Evolutionary conservation across 2,797 vertebrate genomes (phyloP), one percentile per base, ranked within the genome.

Genomic region (Enteromius afrohamiltoni): DNA sequence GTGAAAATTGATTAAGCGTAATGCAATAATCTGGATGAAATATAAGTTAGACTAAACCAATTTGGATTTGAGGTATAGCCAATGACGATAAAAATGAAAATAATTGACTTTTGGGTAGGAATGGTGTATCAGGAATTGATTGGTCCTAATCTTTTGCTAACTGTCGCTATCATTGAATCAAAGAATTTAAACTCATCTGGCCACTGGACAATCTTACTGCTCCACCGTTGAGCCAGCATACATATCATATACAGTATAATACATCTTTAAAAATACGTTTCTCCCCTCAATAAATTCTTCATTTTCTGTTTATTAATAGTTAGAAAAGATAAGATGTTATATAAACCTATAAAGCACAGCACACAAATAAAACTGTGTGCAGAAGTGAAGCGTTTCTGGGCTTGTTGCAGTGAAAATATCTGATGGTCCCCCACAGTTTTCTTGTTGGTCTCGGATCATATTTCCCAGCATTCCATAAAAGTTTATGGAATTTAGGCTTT

Each of bases 351-450:
- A 42, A 73, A 74, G 65, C 40, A 42, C 19, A 55, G 45, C 60
- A 79, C 69, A 79, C 7, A 67, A 64, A 67, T 31, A 31, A 55
- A 65, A 77, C 51, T 31, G 29, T 1, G 2, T 10, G 10, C 16
- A 17, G 2, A 34, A 64, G 51, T 19, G 3, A 11, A 29, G 17
- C 21, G 1, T 16, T 85, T 67, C 75, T 69, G n/a, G 83, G 79
- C 17, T 47, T 60, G 64, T n/a, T 77, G 49, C 73, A 80, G 71
- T 31, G 11, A 76, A 85, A 80, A 77, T 68, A 76, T 62, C 58
- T 77, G 53, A 85, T 75, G 79, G 42, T 77, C 84, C 79, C 83
- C 79, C 51, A 77, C 53, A 40, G 83, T 58, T 71, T 77, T 51
- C 40, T 31, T 40, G 64, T 77, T 71, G 21, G 53, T 70, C 75